A percentile compares a stretch with the other conserved stretches of the same genome.
These are phyloP conservation scores for Myotis pilosus DNA, from an alignment of 2,797 vertebrate species.

Conservation along the genomic window DNA sequence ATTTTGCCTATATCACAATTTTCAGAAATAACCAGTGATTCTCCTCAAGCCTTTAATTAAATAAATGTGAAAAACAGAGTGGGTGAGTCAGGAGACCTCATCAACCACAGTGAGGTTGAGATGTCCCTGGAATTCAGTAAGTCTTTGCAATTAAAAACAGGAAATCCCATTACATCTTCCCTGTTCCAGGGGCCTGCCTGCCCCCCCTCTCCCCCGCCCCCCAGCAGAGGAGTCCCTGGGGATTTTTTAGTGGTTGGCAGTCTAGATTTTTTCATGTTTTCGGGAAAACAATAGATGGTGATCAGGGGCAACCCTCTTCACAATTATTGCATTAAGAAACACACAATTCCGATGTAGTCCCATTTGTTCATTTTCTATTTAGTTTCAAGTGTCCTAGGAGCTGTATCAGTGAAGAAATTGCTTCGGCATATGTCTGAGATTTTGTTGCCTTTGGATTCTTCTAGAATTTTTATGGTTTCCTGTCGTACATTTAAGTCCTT, in stretches of 20 bases:
- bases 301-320: neutral
- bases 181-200: neutral
- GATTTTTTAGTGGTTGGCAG: neutral
- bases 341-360: neutral
- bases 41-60: constrained; percentile 15
- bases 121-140: neutral
- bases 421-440: no score
- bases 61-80: neutral
- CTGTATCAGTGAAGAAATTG: no score
- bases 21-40: neutral
- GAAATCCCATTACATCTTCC: constrained; percentile 49
- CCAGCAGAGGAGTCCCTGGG: neutral
- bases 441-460: no score
- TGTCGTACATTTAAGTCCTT: no score
- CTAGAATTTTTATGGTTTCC: no score
- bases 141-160: constrained; percentile 56
- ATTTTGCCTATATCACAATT: neutral
- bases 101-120: neutral
- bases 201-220: no score
- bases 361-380: no score
- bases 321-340: neutral
- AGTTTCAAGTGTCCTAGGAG: no score
- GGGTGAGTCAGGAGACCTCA: neutral
- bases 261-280: neutral
- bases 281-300: neutral